Evolutionary conservation across 2,113 vertebrate species (phyloP).

Genomic region (Melospiza georgiana): DNA sequence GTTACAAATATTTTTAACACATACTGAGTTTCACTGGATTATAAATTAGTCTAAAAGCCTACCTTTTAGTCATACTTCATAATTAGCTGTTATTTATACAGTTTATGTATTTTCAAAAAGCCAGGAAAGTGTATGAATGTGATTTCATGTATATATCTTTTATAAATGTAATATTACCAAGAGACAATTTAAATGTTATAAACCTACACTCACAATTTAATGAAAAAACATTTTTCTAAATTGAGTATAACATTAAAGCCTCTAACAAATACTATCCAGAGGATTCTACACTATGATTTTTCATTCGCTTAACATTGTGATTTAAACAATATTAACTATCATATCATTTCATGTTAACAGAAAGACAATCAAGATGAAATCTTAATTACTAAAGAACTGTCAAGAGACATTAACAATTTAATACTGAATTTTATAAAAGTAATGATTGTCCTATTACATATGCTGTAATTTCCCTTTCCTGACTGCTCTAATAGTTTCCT

Average conservation of each 20-base stretch:
- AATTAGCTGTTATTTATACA: not conserved
- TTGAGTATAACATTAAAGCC: not conserved
- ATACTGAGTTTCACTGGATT: not conserved
- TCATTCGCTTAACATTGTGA: constrained; percentile 48
- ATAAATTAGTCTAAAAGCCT: not conserved
- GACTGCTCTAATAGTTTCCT: constrained; percentile 24
- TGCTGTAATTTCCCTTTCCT: constrained; percentile 34
- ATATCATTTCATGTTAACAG: constrained; percentile 34
- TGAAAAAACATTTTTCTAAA: not conserved
- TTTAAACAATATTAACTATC: constrained; percentile 53
- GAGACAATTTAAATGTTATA: not conserved
- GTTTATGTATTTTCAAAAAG: not conserved
- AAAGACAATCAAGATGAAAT: constrained; percentile 49
- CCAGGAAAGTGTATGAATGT: not conserved
- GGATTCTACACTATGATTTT: not conserved
- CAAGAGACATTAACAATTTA: constrained; percentile 48
- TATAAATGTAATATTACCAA: not conserved
- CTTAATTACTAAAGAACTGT: constrained; percentile 50
- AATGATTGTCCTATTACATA: constrained; percentile 36
- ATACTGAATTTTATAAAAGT: constrained; percentile 37
- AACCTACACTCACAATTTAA: not conserved
- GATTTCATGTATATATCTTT: not conserved
- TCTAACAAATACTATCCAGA: not conserved
- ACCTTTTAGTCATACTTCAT: not conserved
- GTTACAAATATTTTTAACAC: not conserved